Conservation (phyloP, 2,797 vertebrate species). For the Chaenodraco wilsoni region DNA sequence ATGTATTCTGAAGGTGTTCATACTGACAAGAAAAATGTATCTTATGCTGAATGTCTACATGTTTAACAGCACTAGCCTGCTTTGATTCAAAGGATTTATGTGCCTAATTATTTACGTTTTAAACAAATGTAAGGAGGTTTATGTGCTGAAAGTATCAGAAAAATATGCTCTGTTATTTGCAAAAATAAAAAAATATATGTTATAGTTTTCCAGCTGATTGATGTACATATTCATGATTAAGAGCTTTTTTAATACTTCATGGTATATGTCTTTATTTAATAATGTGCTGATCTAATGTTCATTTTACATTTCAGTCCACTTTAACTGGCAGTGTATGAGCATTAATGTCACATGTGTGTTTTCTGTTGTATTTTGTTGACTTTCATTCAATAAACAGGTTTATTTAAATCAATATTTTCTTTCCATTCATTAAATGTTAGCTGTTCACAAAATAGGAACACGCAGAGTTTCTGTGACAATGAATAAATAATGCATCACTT, state of each 20-base stretch:
- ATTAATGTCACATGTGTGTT: background rate
- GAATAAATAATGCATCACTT: conserved; percentile 25
- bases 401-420: conserved; percentile 1
- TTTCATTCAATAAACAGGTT: conserved; percentile 32
- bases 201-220: background rate
- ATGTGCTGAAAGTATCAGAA: conserved; percentile 12
- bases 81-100: background rate
- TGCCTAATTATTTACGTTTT: background rate
- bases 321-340: background rate
- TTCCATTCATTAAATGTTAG: background rate
- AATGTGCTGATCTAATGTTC: background rate
- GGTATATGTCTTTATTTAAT: background rate
- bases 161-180: conserved; percentile 3
- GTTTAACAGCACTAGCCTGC: background rate
- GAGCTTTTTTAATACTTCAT: background rate
- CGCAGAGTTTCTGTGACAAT: conserved; percentile 2
- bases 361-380: conserved; percentile 3
- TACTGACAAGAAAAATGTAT: background rate
- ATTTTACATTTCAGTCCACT: background rate
- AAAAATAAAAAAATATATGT: background rate
- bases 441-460: background rate
- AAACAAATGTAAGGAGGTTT: background rate
- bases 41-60: background rate
- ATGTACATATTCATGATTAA: conserved; percentile 5
- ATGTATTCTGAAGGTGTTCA: conserved; percentile 1